These are phyloP conservation scores for Cyphomyrmex costatus DNA, from an alignment of 1,140 invertebrate genomes.

Conservation along the genomic window DNA sequence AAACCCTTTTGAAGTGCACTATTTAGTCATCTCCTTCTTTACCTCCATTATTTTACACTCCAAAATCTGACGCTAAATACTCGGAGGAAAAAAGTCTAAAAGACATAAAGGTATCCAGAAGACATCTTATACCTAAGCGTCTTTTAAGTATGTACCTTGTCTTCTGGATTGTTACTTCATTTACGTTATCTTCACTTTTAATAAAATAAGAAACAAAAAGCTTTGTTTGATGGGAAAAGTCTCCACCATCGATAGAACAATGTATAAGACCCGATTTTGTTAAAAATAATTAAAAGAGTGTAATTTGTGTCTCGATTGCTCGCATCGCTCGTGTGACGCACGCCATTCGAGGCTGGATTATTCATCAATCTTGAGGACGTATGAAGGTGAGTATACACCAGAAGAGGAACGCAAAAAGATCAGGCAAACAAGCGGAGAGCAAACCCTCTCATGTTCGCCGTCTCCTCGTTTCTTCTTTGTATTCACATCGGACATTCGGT, in stretches of 20 bases:
- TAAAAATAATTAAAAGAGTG: slow-evolving; percentile 26
- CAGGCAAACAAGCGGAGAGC: neutral
- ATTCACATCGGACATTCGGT: slow-evolving; percentile 23
- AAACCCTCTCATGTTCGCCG: neutral
- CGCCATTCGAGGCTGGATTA: neutral
- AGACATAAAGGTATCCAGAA: neutral
- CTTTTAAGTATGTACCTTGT: neutral
- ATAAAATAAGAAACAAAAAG: neutral
- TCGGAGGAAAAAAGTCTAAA: slow-evolving; percentile 1
- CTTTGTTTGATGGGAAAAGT: neutral
- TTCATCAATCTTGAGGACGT: slow-evolving; percentile 37
- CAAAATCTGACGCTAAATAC: neutral
- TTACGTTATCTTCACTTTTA: slow-evolving; percentile 6
- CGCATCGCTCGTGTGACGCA: slow-evolving; percentile 10
- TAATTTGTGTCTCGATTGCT: slow-evolving; percentile 16
- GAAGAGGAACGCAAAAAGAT: slow-evolving; percentile 2
- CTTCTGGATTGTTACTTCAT: neutral
- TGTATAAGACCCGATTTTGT: neutral
- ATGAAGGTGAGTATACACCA: slow-evolving; percentile 22
- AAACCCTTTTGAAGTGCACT: slow-evolving; percentile 15
- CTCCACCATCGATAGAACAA: neutral
- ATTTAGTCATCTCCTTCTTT: neutral
- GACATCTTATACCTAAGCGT: neutral
- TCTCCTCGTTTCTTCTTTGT: neutral
- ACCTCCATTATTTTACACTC: slow-evolving; percentile 1